Evolutionary conservation across 1,140 invertebrate species (phyloP).

Genomic region (Araneus ventricosus): DNA sequence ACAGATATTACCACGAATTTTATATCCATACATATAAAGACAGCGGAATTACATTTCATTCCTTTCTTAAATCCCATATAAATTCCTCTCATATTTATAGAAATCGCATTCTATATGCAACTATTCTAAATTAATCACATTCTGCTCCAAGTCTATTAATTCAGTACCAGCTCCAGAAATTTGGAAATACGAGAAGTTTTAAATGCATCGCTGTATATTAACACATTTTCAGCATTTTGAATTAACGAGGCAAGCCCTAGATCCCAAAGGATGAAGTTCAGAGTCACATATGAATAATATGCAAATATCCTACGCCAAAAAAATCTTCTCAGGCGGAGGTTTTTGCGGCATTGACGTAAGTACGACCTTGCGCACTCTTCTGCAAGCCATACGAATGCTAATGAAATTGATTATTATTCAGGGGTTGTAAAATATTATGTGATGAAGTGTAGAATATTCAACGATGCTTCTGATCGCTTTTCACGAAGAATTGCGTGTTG

Average conservation of each 20-base stretch:
- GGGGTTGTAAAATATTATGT: not conserved
- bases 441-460: not conserved
- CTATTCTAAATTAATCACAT: not conserved
- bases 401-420: constrained; percentile 42
- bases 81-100: not conserved
- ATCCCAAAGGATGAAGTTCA: not conserved
- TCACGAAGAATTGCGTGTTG: not conserved
- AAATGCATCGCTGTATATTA: not conserved
- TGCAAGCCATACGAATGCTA: constrained; percentile 14
- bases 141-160: not conserved
- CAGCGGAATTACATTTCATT: not conserved
- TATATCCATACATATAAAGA: not conserved
- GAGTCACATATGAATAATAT: constrained; percentile 28
- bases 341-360: not conserved
- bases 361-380: not conserved
- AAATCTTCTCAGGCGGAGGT: not conserved
- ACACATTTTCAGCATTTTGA: not conserved
- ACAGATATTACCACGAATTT: not conserved
- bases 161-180: not conserved
- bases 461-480: not conserved
- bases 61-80: not conserved
- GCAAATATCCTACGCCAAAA: not conserved
- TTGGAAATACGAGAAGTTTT: not conserved
- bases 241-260: not conserved
- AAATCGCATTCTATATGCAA: not conserved